These are phyloP conservation scores for Apantesis nais DNA, from an alignment of 2,888 invertebrate genomes.

Conservation along the genomic window DNA sequence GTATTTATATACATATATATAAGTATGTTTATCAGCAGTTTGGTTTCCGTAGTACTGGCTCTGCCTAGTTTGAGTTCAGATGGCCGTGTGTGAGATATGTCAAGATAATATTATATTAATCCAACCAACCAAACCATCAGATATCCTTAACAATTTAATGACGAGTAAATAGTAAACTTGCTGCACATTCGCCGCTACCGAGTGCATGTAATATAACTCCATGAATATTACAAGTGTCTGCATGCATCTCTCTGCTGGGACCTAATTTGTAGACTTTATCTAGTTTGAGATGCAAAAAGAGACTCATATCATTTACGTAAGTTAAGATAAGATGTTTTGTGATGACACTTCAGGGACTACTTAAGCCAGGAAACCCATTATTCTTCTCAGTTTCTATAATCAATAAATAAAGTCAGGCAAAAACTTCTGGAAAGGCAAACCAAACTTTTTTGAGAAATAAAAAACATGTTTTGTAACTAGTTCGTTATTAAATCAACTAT, in stretches of 20 bases:
- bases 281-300: slow-evolving; percentile 14
- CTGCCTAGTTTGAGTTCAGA: too few relatives aligned
- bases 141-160: neutral
- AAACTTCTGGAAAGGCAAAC: too few relatives aligned
- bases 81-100: too few relatives aligned
- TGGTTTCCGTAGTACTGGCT: too few relatives aligned
- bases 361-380: neutral
- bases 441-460: neutral
- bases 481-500: neutral
- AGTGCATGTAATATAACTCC: neutral
- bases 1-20: too few relatives aligned
- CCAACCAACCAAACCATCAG: neutral
- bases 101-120: too few relatives aligned
- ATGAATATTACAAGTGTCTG: neutral
- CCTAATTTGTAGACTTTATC: slow-evolving; percentile 12
- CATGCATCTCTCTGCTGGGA: slow-evolving; percentile 9
- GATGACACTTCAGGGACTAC: neutral
- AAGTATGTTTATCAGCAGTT: too few relatives aligned
- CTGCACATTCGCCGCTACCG: too few relatives aligned
- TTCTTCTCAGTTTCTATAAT: neutral
- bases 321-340: neutral
- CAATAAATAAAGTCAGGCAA: neutral
- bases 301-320: neutral
- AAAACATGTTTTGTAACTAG: neutral
- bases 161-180: neutral